These are phyloP conservation scores for Drosophila falleni DNA, from an alignment of 2,888 invertebrate species.

Conservation along the genomic window DNA sequence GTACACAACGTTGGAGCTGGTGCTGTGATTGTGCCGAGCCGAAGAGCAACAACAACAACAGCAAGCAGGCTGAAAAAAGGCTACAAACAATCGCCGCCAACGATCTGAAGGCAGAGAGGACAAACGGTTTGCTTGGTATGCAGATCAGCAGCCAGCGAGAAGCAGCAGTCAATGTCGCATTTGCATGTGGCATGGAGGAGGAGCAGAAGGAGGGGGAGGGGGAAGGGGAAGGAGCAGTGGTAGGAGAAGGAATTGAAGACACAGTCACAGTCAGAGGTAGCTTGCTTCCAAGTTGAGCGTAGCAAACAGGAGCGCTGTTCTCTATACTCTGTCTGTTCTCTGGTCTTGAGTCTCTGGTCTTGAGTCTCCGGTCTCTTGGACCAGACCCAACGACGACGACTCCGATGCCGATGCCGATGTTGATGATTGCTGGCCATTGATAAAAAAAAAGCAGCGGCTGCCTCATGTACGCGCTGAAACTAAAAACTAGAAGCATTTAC, in stretches of 20 bases:
- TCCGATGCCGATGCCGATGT: conserved; percentile 44
- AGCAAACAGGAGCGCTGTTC: conserved; percentile 64
- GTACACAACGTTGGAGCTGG: conserved; percentile 50
- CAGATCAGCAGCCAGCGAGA: conserved; percentile 69
- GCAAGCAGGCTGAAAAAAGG: conserved; percentile 39
- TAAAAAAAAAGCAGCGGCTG: conserved; percentile 72
- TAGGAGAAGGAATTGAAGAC: background rate
- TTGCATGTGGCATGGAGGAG: conserved; percentile 58
- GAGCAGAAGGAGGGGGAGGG: background rate
- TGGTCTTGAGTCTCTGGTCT: conserved; percentile 15
- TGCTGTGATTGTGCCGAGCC: conserved; percentile 48
- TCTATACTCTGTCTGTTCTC: conserved; percentile 26
- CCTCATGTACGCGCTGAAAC: conserved; percentile 84
- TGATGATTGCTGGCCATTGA: conserved; percentile 80
- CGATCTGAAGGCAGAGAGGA: conserved; percentile 59
- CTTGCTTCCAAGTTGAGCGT: conserved; percentile 29
- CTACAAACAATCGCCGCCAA: conserved; percentile 82
- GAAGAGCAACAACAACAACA: conserved; percentile 7
- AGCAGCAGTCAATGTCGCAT: conserved; percentile 54
- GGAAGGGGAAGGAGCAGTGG: background rate
- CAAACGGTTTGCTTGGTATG: conserved; percentile 71
- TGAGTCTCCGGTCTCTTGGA: conserved; percentile 20
- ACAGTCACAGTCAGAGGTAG: conserved; percentile 19
- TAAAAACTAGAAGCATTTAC: conserved; percentile 85
- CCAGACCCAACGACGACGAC: conserved; percentile 76